A percentile compares a stretch with the other conserved stretches of the same genome.
Conservation (phyloP, 2,113 vertebrate genomes). For the Oreochromis spilurus region DNA sequence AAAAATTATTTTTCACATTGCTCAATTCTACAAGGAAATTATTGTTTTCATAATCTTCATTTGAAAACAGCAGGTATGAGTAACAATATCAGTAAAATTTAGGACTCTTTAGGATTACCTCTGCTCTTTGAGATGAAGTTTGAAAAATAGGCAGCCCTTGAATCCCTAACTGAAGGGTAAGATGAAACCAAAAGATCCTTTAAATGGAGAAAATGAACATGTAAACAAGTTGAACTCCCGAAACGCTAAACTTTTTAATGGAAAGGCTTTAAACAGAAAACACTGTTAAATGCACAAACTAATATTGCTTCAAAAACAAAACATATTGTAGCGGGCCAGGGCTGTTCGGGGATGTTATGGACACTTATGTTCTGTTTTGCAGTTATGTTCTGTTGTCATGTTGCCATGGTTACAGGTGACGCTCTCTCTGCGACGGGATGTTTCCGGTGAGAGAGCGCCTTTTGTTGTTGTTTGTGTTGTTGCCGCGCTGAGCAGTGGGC, state of each 20-base stretch:
- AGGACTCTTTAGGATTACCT: background rate
- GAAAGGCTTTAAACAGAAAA: background rate
- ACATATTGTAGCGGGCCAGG: no score
- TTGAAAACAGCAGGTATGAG: background rate
- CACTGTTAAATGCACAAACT: background rate
- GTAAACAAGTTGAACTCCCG: background rate
- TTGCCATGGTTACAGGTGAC: no score
- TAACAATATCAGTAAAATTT: background rate
- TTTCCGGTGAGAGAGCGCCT: no score
- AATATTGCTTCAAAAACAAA: background rate
- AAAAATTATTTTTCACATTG: background rate
- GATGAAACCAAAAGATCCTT: background rate
- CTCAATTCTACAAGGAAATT: background rate
- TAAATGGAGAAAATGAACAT: background rate
- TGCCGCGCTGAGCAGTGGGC: no score
- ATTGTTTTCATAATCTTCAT: background rate
- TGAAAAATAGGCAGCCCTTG: background rate
- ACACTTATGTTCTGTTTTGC: no score
- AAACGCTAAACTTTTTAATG: background rate
- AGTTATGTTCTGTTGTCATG: no score
- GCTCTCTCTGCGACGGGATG: no score
- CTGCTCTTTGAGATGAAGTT: background rate
- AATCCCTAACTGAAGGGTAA: background rate
- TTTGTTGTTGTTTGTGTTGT: no score
- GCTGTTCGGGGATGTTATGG: no score